phyloP scores from a whole-genome alignment of 1,140 invertebrate genomes.

The Phymorhynchus buccinoides region DNA sequence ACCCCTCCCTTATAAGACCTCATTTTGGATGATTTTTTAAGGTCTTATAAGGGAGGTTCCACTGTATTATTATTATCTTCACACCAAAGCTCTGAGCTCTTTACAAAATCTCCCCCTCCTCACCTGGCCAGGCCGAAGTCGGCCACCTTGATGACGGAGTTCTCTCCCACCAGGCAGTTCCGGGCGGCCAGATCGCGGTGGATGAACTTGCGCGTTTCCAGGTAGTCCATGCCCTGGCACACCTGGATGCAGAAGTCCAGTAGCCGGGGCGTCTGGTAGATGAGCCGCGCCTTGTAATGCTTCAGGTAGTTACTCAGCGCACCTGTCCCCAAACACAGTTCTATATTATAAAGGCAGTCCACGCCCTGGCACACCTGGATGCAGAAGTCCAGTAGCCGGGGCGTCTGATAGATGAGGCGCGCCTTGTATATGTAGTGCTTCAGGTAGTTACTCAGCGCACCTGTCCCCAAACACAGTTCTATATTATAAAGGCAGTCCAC shows the following conservation, averaged over 20 bases:
- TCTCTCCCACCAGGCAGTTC: constrained; percentile 94
- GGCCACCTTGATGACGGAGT: constrained; percentile 78
- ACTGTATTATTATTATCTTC: too few species aligned
- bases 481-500: constrained; percentile 98
- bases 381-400: constrained; percentile 91
- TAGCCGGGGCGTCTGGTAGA: constrained; percentile 85
- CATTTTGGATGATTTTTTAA: too few species aligned
- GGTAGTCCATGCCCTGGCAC: constrained; percentile 95
- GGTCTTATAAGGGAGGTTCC: too few species aligned
- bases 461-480: too few species aligned
- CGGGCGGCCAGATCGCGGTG: constrained; percentile 95
- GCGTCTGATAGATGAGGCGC: constrained; percentile 85
- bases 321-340: too few species aligned
- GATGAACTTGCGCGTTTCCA: constrained; percentile 96
- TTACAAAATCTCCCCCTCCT: background rate
- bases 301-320: constrained; percentile 92
- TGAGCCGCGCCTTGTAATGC: constrained; percentile 85
- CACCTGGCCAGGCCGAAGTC: constrained; percentile 73
- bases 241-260: constrained; percentile 97
- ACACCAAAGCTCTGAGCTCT: too few species aligned
- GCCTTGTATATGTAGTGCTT: constrained; percentile 86
- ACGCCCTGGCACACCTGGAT: constrained; percentile 95
- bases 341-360: too few species aligned
- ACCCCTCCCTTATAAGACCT: too few species aligned
- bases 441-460: constrained; percentile 92